phyloP scores from a whole-genome alignment of 2,797 vertebrate species.

The Liparis tanakae region DNA sequence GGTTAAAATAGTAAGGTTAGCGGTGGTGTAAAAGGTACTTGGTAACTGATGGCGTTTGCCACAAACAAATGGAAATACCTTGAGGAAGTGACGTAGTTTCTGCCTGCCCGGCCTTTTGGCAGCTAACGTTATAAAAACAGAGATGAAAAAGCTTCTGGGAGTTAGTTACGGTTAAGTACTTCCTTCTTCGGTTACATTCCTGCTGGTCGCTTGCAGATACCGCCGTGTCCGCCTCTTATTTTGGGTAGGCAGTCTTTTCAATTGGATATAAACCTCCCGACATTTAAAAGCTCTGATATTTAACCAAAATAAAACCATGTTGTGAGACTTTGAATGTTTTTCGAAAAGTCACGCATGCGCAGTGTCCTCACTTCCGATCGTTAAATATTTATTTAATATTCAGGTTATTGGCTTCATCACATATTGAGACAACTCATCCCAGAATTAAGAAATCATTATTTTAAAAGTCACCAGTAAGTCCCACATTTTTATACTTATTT shows the following conservation, averaged over 20 bases:
- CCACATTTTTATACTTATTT: background rate
- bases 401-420: background rate
- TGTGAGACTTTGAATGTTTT: background rate
- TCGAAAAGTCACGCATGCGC: background rate
- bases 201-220: background rate
- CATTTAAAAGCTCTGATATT: background rate
- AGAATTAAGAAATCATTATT: background rate
- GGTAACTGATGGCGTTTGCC: conserved; percentile 53
- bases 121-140: conserved; percentile 30
- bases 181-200: conserved; percentile 8
- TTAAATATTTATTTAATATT: background rate
- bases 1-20: conserved; percentile 32
- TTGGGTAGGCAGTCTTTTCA: accelerated
- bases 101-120: conserved; percentile 52
- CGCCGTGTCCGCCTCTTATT: background rate
- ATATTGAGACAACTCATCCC: background rate
- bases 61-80: conserved; percentile 78
- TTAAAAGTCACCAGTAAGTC: background rate
- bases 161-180: background rate
- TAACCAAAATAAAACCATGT: background rate
- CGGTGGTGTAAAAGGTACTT: conserved; percentile 36
- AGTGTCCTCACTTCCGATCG: background rate
- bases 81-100: conserved; percentile 74
- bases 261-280: background rate
- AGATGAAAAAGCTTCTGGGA: conserved; percentile 28